Conservation (phyloP, 2,888 invertebrate genomes). For the Neuroscelio doddi region DNA sequence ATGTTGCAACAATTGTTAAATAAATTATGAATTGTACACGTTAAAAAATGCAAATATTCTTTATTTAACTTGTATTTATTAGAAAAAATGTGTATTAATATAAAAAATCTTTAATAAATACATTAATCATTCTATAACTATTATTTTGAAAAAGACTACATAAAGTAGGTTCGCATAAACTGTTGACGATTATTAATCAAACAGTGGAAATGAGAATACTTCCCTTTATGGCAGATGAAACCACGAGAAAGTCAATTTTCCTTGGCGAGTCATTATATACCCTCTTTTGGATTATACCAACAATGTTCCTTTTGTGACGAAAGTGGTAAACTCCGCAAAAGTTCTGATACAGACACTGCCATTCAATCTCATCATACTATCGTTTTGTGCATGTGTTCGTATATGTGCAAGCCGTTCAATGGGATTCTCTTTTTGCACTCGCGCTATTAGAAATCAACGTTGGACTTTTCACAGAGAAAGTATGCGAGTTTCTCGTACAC, state of each 20-base stretch:
- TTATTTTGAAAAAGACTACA: too few species aligned
- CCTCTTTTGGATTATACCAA: conserved; percentile 26
- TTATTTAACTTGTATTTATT: too few species aligned
- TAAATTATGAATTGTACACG: too few species aligned
- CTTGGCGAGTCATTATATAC: conserved; percentile 33
- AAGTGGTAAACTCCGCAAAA: conserved; percentile 34
- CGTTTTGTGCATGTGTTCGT: conserved; percentile 34
- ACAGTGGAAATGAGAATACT: conserved; percentile 32
- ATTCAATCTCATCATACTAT: conserved; percentile 39
- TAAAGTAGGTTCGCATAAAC: too few species aligned
- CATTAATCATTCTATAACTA: too few species aligned
- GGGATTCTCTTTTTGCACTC: conserved; percentile 38
- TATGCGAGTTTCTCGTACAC: conserved; percentile 26
- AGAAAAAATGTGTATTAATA: too few species aligned
- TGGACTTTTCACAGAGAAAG: conserved; percentile 44
- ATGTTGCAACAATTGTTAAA: too few species aligned
- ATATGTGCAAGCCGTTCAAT: conserved; percentile 36
- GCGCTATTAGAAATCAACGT: conserved; percentile 37
- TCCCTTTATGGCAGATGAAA: conserved; percentile 37
- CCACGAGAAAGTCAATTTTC: conserved; percentile 47
- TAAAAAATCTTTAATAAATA: too few species aligned
- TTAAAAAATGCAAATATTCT: too few species aligned
- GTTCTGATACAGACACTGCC: conserved; percentile 23
- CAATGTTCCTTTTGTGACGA: conserved; percentile 42
- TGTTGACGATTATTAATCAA: conserved; percentile 30